Evolutionary conservation across 2,888 invertebrate species (phyloP).

Genomic region (Pristionchus fissidentatus): DNA sequence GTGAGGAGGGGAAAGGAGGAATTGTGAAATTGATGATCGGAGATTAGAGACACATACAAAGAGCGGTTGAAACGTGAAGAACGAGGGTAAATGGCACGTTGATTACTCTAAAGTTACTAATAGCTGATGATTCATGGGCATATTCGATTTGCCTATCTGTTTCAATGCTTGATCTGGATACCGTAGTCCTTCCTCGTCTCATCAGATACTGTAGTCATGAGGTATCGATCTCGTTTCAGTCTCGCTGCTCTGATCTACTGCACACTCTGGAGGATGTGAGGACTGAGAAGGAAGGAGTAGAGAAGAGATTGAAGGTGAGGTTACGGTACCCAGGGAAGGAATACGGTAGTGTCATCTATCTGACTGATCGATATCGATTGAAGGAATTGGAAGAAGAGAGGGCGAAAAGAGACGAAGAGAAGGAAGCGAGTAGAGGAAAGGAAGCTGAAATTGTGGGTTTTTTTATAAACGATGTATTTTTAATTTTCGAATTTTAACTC

Average conservation of each 20-base stretch:
- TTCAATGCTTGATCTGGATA: too few relatives aligned
- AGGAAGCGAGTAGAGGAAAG: not conserved
- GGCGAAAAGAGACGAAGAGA: slow-evolving; percentile 46
- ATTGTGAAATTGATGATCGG: too few relatives aligned
- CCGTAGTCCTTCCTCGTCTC: too few relatives aligned
- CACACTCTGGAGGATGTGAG: slow-evolving; percentile 23
- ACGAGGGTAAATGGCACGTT: too few relatives aligned
- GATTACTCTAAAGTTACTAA: too few relatives aligned
- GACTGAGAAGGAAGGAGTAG: slow-evolving; percentile 26
- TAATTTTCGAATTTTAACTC: too few relatives aligned
- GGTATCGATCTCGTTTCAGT: not conserved
- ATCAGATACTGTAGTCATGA: not conserved
- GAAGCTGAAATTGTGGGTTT: slow-evolving; percentile 9
- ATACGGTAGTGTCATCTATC: slow-evolving; percentile 24
- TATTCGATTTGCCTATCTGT: too few relatives aligned
- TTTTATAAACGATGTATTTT: too few relatives aligned
- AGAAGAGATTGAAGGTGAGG: slow-evolving; percentile 44
- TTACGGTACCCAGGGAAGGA: slow-evolving; percentile 46
- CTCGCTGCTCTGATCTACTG: slow-evolving; percentile 37
- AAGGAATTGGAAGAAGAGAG: slow-evolving; percentile 51
- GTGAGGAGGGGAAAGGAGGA: not conserved
- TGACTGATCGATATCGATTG: slow-evolving; percentile 35
- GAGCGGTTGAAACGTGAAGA: too few relatives aligned
- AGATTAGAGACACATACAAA: too few relatives aligned
- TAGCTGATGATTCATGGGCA: too few relatives aligned